Conservation (phyloP, 2,797 vertebrate species). For the Discoglossus pictus region DNA sequence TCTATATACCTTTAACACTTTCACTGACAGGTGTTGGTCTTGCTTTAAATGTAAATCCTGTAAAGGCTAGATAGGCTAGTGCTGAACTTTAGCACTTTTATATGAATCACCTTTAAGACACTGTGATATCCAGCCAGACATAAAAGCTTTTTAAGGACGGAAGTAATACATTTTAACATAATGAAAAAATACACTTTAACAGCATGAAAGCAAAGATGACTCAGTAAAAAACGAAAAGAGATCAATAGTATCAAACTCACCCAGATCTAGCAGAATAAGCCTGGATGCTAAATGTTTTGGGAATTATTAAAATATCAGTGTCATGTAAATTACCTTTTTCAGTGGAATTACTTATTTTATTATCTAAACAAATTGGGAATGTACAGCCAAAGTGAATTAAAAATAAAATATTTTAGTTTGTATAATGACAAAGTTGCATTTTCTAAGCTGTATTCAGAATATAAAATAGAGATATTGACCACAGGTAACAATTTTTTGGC, state of each 20-base stretch:
- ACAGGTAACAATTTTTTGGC: too few species aligned
- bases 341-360: slow-evolving; percentile 1
- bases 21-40: too few species aligned
- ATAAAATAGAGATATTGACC: too few species aligned
- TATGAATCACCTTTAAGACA: too few species aligned
- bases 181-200: slow-evolving; percentile 14
- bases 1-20: too few species aligned
- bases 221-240: slow-evolving; percentile 19
- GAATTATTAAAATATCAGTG: slow-evolving; percentile 1
- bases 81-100: too few species aligned
- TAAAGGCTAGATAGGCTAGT: too few species aligned
- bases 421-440: too few species aligned
- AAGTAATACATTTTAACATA: slow-evolving; percentile 16
- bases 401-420: too few species aligned
- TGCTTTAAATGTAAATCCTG: too few species aligned
- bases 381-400: too few species aligned
- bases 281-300: slow-evolving; percentile 13
- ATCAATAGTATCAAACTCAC: slow-evolving; percentile 35
- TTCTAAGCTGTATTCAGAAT: too few species aligned
- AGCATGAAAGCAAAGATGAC: slow-evolving; percentile 46
- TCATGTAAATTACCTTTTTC: slow-evolving; percentile 14
- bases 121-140: slow-evolving; percentile 31
- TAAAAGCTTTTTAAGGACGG: slow-evolving; percentile 23
- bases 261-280: slow-evolving; percentile 27
- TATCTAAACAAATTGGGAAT: background rate